Base-by-base conservation (phyloP, 1,140 invertebrate species). In the Samia ricini region DNA sequence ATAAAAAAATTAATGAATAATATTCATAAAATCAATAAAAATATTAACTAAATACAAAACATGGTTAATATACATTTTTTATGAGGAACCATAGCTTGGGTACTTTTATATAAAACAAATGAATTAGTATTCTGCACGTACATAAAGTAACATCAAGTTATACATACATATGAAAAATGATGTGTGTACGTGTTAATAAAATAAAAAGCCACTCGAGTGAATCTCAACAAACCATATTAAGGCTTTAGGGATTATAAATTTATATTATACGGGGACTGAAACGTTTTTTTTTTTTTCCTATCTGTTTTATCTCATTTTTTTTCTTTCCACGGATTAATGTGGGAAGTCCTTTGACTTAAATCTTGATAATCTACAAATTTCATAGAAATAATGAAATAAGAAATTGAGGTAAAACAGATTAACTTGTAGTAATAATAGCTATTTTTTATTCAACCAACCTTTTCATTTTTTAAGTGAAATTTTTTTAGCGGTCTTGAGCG, bases 201-300 rank as follows among this genome's bases (percentile, higher is more conserved):
- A 74, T 74, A 69, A 72, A 72, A 69, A 74, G 64, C 62, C 68
- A 72, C 66, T 72, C 63, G 62, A 56, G 58, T 61, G 59, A 63
- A 71, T 72, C 68, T 70, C 68, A 61, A 70, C 74, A 74, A 74
- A 75, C 55, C 64, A 57, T 71, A 68, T 64, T 72, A 68, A 77
- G 61, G 59, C 66, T 66, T 74, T 71, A 68, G 68, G 61, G 66
- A 64, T 42, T 42, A 42, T 42, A 42, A 42, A 42, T 42, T 12
- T 42, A 15, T 42, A 42, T 42, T 15, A 42, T 15, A 42, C 33
- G 1, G 33, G 12, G 33, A 42, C 15, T 42, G 33, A 15, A 42
- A 1, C 12, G 10, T 1, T 2, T 2, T 29, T 5, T 5, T 29
- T 29, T 42, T 42, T 42, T 42, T 42, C 2, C 2, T 42, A 15